Conservation (phyloP, 2,888 invertebrate genomes). For the Athripsodes cinereus region DNA sequence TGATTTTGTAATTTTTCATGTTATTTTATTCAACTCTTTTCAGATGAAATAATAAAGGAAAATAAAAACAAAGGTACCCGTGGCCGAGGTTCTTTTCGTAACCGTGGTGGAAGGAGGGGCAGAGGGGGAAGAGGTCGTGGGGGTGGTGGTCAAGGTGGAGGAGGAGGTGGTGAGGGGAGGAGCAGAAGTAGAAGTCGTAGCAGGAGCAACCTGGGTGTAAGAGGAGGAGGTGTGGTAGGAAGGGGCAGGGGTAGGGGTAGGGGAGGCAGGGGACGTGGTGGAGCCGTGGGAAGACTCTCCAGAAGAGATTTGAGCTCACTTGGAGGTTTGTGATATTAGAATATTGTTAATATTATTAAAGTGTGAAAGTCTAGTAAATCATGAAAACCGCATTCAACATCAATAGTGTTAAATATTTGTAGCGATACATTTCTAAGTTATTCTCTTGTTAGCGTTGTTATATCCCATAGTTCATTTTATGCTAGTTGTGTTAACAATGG, state of each 20-base stretch:
- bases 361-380: no score
- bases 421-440: no score
- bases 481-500: no score
- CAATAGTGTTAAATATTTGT: no score
- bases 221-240: neutral
- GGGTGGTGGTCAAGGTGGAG: neutral
- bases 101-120: neutral
- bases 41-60: constrained; percentile 23
- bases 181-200: constrained; percentile 9
- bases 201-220: neutral
- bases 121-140: neutral
- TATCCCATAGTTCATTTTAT: no score
- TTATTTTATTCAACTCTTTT: neutral
- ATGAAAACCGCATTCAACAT: no score
- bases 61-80: constrained; percentile 10
- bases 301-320: constrained; percentile 14
- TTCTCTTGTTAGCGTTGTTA: no score
- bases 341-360: no score
- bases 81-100: constrained; percentile 12
- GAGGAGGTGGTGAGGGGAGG: neutral
- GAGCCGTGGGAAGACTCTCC: constrained; percentile 13
- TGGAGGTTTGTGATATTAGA: neutral
- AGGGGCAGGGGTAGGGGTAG: neutral
- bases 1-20: neutral
- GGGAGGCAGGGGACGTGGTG: constrained; percentile 6